Evolutionary conservation across 2,888 invertebrate species (phyloP).

Genomic region (Thumatha senex): DNA sequence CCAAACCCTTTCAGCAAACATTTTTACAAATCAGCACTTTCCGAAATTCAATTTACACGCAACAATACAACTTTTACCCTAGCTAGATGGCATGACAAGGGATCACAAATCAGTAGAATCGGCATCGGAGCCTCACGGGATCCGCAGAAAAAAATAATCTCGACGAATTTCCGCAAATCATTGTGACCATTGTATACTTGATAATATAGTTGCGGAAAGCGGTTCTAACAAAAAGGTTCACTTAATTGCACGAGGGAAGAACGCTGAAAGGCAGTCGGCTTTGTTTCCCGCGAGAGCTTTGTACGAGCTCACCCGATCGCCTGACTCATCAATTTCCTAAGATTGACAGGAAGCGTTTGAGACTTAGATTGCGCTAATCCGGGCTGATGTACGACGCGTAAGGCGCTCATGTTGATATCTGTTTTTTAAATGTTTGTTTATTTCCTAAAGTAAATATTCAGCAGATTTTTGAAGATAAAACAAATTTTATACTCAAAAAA

Average conservation of each 20-base stretch:
- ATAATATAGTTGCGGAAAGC: slow-evolving; percentile 76
- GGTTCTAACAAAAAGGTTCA: slow-evolving; percentile 74
- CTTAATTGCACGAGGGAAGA: slow-evolving; percentile 78
- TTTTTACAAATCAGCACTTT: slow-evolving; percentile 8
- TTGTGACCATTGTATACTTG: slow-evolving; percentile 72
- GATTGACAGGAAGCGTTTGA: slow-evolving; percentile 67
- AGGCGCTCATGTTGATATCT: neutral
- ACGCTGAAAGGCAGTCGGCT: slow-evolving; percentile 64
- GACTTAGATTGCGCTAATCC: slow-evolving; percentile 54
- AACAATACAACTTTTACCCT: slow-evolving; percentile 57
- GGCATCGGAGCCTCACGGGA: slow-evolving; percentile 51
- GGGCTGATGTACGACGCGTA: slow-evolving; percentile 19
- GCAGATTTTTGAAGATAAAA: too few species aligned
- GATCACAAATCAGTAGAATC: slow-evolving; percentile 66
- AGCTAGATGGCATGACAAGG: slow-evolving; percentile 62
- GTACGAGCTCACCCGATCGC: slow-evolving; percentile 57
- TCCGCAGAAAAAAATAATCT: slow-evolving; percentile 66
- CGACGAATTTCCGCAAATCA: slow-evolving; percentile 77
- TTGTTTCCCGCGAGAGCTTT: slow-evolving; percentile 77
- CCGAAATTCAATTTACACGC: slow-evolving; percentile 55
- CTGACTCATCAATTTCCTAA: slow-evolving; percentile 77
- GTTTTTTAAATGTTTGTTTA: neutral
- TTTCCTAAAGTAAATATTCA: too few species aligned
- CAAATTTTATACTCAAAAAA: too few species aligned
- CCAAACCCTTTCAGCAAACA: neutral